phyloP scores from a whole-genome alignment of 1,140 invertebrate species.

The Drosophila sechellia region DNA sequence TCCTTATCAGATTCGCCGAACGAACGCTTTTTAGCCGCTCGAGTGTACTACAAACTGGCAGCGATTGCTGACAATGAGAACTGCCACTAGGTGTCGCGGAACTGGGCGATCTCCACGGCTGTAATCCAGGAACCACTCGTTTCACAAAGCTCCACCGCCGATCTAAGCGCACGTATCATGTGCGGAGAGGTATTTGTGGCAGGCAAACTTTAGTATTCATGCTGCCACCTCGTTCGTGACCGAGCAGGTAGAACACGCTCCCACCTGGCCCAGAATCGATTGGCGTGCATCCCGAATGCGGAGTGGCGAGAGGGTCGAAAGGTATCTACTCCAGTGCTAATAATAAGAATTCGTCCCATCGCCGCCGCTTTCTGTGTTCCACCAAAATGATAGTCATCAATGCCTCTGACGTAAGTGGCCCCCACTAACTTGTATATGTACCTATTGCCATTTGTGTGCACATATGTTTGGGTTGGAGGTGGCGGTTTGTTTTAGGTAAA shows the following conservation, averaged over 20 bases:
- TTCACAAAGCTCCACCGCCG: background rate
- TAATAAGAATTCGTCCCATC: slow-evolving; percentile 70
- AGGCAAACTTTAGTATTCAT: slow-evolving; percentile 51
- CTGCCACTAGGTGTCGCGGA: slow-evolving; percentile 1
- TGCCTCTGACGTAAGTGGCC: slow-evolving; percentile 68
- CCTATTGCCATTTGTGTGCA: background rate
- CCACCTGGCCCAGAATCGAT: slow-evolving; percentile 17
- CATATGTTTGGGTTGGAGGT: slow-evolving; percentile 16
- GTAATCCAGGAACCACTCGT: background rate
- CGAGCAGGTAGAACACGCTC: slow-evolving; percentile 42
- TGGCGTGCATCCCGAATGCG: slow-evolving; percentile 48
- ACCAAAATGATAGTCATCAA: slow-evolving; percentile 76
- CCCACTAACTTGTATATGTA: slow-evolving; percentile 20
- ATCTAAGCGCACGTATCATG: slow-evolving; percentile 5
- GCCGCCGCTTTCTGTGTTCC: slow-evolving; percentile 52
- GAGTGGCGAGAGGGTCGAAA: slow-evolving; percentile 34
- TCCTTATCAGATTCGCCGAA: background rate
- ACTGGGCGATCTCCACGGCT: background rate
- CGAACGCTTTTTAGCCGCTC: background rate
- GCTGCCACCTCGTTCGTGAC: slow-evolving; percentile 62
- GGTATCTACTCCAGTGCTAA: slow-evolving; percentile 35
- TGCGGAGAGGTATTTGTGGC: background rate
- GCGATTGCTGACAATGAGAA: background rate
- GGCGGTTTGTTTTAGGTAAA: slow-evolving; percentile 10
- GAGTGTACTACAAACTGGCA: background rate